Conservation (phyloP, 2,888 invertebrate genomes). For the Spodoptera picta region DNA sequence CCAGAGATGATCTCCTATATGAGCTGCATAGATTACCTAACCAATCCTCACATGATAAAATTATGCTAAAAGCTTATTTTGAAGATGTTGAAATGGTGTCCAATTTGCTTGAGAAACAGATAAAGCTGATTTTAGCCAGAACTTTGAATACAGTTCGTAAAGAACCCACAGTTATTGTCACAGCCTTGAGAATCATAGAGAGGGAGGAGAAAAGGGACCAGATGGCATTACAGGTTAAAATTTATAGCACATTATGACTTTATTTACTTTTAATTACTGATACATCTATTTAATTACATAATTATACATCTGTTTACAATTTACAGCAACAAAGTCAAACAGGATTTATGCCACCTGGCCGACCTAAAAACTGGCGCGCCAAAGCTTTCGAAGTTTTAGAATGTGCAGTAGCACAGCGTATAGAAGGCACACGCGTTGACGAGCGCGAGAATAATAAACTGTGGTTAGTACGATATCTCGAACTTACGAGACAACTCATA, state of each 20-base stretch:
- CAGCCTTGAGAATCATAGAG: constrained; percentile 98
- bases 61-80: constrained; percentile 98
- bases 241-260: not conserved
- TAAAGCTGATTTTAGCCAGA: constrained; percentile 95
- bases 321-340: constrained; percentile 92
- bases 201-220: constrained; percentile 98
- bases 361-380: constrained; percentile 97
- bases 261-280: too few species aligned
- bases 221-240: constrained; percentile 91
- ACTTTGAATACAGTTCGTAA: constrained; percentile 98
- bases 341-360: constrained; percentile 97
- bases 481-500: constrained; percentile 95
- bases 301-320: not conserved
- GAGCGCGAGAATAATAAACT: constrained; percentile 96
- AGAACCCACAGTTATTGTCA: constrained; percentile 98
- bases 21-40: constrained; percentile 98
- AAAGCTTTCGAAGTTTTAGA: constrained; percentile 95
- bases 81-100: constrained; percentile 98
- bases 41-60: constrained; percentile 96
- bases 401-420: constrained; percentile 93
- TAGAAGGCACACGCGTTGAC: constrained; percentile 98
- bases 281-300: not conserved
- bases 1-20: constrained; percentile 97
- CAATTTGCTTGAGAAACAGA: constrained; percentile 95
- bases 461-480: constrained; percentile 98